A percentile compares a stretch with the other conserved stretches of the same genome.
Conservation (phyloP, 2,888 invertebrate genomes). For the Diarsia dahlii region DNA sequence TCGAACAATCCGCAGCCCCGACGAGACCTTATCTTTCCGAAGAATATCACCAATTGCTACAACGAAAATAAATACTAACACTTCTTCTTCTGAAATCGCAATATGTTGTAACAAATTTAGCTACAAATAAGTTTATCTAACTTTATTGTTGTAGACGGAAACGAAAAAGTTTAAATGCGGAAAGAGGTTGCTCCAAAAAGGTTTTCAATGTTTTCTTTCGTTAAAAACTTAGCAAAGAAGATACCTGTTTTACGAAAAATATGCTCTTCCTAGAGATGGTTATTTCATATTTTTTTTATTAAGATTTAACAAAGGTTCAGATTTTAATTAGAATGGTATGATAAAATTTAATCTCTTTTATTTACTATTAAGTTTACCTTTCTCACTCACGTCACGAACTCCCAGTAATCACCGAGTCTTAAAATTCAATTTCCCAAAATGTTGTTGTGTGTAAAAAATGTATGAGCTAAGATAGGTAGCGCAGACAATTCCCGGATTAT, state of each 20-base stretch:
- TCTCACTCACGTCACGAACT: neutral
- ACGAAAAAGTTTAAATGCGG: slow-evolving; percentile 38
- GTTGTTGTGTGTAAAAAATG: slow-evolving; percentile 29
- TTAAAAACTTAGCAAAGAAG: neutral
- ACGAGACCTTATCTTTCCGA: too few relatives aligned
- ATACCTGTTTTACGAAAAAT: neutral
- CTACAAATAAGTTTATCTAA: slow-evolving; percentile 20
- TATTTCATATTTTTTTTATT: neutral
- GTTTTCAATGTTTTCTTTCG: neutral
- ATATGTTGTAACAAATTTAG: slow-evolving; percentile 11
- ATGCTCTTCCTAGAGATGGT: neutral
- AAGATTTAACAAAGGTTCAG: neutral
- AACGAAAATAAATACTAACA: neutral
- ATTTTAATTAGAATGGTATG: neutral
- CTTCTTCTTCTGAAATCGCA: neutral
- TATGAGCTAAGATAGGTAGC: slow-evolving; percentile 41
- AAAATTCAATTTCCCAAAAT: slow-evolving; percentile 27
- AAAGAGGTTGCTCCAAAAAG: slow-evolving; percentile 24
- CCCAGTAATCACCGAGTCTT: neutral
- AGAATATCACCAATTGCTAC: neutral
- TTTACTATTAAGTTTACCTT: slow-evolving; percentile 11
- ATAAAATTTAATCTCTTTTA: slow-evolving; percentile 1
- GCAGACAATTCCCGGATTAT: slow-evolving; percentile 60
- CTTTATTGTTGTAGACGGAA: slow-evolving; percentile 29
- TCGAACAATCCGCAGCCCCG: too few relatives aligned